These are phyloP conservation scores for human (Homo sapiens) DNA, from an alignment of 2,113 vertebrate genomes.

Conservation along the genomic window DNA sequence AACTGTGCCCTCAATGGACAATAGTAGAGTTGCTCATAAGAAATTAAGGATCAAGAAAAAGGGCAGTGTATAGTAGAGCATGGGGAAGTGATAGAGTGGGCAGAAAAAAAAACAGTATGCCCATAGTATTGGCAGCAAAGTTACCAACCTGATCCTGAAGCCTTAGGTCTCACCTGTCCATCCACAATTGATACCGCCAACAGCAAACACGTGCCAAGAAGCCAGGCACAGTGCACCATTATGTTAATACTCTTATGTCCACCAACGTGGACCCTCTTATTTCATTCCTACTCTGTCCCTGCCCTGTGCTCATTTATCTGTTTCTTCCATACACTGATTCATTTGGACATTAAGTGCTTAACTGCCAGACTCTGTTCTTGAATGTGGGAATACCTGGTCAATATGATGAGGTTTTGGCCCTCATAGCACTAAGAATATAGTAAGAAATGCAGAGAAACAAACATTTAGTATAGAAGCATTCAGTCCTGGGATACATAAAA, in stretches of 20 bases:
- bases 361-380: neutral
- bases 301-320: neutral
- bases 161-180: neutral
- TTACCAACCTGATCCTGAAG: neutral
- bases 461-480: no score
- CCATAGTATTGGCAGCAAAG: neutral
- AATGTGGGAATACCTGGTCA: neutral
- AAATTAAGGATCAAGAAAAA: neutral
- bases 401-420: neutral
- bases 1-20: neutral
- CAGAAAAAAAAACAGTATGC: neutral
- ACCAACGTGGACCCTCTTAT: neutral
- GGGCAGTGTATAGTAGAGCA: neutral
- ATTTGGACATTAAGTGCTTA: neutral
- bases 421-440: neutral
- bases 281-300: neutral
- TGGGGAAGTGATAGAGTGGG: rapidly evolving
- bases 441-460: neutral
- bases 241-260: neutral
- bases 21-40: neutral
- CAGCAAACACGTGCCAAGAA: neutral
- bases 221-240: neutral
- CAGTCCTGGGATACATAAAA: neutral
- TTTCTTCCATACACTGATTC: neutral
- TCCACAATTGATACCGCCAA: neutral